Percentiles rank a stretch among this genome's conserved stretches.
phyloP scores from a whole-genome alignment of 30 jellyfish, hydroid and myxozoan genomes.

The Aurelia coerulea region DNA sequence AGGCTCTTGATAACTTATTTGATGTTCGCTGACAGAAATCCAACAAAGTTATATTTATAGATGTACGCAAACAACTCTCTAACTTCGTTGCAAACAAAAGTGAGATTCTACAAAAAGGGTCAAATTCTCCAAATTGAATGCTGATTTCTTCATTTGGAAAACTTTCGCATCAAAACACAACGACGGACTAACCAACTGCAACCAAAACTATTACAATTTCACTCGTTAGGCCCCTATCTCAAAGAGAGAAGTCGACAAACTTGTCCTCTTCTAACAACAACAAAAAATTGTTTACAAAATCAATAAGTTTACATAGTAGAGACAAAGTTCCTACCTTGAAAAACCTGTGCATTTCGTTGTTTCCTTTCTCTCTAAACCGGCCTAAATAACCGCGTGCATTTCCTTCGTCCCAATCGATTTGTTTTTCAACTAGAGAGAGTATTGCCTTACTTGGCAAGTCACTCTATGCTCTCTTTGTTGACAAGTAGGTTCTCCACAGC shows the following conservation, averaged over 20 bases:
- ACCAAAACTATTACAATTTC: background rate
- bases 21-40: too few relatives aligned
- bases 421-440: conserved; percentile 3
- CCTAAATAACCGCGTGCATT: conserved; percentile 17
- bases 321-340: conserved; percentile 43
- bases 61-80: too few relatives aligned
- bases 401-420: conserved; percentile 28
- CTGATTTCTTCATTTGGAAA: too few relatives aligned
- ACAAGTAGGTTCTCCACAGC: conserved; percentile 57
- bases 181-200: background rate
- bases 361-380: background rate
- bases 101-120: too few relatives aligned
- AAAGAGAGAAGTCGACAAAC: too few relatives aligned
- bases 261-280: background rate
- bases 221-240: background rate
- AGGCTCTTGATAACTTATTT: too few relatives aligned
- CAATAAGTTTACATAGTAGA: conserved; percentile 3
- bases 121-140: too few relatives aligned
- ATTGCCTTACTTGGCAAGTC: conserved; percentile 77
- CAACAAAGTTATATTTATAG: too few relatives aligned
- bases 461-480: conserved; percentile 19
- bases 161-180: too few relatives aligned
- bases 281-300: conserved; percentile 19
- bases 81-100: too few relatives aligned
- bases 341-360: conserved; percentile 50